Percentiles rank a stretch among this genome's conserved stretches.
Conservation (phyloP, 2,113 vertebrate genomes). For the Cariama cristata region DNA sequence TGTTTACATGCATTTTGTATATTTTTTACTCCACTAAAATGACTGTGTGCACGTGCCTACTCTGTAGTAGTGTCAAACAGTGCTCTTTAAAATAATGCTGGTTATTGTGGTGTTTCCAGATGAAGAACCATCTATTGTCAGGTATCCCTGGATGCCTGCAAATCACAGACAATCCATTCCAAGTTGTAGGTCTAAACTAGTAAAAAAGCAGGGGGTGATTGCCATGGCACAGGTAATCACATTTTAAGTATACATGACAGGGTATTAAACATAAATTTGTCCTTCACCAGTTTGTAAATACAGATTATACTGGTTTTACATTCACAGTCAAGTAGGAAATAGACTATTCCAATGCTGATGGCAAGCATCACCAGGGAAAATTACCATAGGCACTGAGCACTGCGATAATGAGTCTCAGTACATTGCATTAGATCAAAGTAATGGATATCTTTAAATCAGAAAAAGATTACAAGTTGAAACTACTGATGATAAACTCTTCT, state of each 20-base stretch:
- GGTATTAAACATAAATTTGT: not conserved
- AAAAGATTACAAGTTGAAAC: not conserved
- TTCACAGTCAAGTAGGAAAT: not conserved
- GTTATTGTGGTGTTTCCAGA: not conserved
- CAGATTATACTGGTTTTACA: not conserved
- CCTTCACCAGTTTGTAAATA: not conserved
- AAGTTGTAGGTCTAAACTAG: not conserved
- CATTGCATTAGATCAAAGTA: not conserved
- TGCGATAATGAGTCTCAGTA: not conserved
- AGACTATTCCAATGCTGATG: not conserved
- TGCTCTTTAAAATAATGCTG: not conserved
- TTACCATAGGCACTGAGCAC: not conserved
- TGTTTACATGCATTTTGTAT: not conserved
- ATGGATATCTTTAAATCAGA: not conserved
- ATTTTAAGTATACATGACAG: not conserved
- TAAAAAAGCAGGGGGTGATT: not conserved
- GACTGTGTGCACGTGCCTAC: not conserved
- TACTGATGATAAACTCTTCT: not conserved
- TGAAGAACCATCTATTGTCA: not conserved
- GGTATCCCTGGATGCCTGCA: not conserved
- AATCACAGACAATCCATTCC: not conserved
- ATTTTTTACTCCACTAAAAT: not conserved
- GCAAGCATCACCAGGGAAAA: not conserved
- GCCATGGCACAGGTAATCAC: not conserved
- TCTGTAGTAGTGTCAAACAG: not conserved